Percentiles rank a stretch among this genome's conserved stretches.
Evolutionary conservation across 2,113 vertebrate genomes (phyloP).

Genomic region (Sylvietta virens): DNA sequence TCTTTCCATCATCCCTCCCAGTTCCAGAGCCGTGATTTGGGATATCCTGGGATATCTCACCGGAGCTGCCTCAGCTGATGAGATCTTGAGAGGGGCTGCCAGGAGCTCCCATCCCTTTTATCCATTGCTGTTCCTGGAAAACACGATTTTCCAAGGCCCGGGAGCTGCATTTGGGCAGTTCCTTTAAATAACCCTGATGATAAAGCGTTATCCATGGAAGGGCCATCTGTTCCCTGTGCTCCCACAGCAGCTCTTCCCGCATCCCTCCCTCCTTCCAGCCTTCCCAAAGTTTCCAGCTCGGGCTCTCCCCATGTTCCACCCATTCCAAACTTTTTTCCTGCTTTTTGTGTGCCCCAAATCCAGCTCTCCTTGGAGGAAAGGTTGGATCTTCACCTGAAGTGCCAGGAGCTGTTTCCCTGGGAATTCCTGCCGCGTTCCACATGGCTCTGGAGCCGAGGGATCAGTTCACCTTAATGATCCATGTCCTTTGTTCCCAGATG

Average conservation of each 20-base stretch:
- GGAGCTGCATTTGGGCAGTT: neutral
- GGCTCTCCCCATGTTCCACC: neutral
- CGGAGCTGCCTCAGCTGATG: neutral
- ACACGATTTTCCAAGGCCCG: neutral
- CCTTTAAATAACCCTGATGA: slow-evolving; percentile 20
- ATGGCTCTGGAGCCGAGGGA: neutral
- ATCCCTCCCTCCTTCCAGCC: neutral
- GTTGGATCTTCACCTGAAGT: neutral
- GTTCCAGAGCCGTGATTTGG: neutral
- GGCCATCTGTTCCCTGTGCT: slow-evolving; percentile 20
- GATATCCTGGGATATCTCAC: neutral
- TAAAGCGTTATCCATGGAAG: neutral
- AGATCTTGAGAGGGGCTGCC: neutral
- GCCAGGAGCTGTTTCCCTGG: neutral
- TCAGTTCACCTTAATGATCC: neutral
- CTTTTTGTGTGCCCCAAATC: neutral
- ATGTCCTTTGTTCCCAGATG: neutral
- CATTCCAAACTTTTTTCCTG: neutral
- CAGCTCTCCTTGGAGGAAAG: neutral
- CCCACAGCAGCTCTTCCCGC: neutral
- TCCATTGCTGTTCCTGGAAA: neutral
- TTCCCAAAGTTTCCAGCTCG: neutral
- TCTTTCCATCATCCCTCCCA: neutral
- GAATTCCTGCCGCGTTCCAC: neutral
- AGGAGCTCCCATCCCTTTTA: neutral